These are phyloP conservation scores for Parus major DNA, from an alignment of 2,113 vertebrate genomes.

Conservation along the genomic window DNA sequence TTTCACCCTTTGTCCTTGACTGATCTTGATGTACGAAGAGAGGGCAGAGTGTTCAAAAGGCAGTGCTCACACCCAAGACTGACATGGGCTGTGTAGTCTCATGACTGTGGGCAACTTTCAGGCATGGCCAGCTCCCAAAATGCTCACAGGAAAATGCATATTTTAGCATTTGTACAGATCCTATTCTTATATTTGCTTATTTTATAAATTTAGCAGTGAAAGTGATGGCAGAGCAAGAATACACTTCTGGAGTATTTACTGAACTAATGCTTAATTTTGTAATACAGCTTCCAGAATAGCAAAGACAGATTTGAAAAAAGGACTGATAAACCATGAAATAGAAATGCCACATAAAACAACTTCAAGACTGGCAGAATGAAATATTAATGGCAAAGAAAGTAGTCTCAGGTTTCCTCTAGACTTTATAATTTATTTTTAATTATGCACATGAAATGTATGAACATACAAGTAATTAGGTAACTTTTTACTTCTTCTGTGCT, in stretches of 20 bases:
- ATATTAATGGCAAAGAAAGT: not conserved
- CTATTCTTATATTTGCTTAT: not conserved
- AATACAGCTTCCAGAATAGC: not conserved
- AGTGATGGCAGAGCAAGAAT: not conserved
- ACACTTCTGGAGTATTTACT: not conserved
- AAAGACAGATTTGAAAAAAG: not conserved
- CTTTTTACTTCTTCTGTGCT: not conserved
- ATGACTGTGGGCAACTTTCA: rapidly evolving
- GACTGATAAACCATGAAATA: not conserved
- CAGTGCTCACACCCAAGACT: rapidly evolving
- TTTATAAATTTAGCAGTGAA: not conserved
- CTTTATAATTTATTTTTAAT: constrained; percentile 44
- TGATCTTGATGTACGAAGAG: not conserved
- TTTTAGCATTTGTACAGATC: not conserved
- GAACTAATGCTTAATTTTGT: not conserved
- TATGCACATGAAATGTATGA: constrained; percentile 11
- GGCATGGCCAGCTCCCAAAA: rapidly evolving
- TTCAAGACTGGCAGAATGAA: not conserved
- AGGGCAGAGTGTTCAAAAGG: not conserved
- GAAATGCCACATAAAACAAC: not conserved
- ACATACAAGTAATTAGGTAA: not conserved
- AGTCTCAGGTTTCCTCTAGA: not conserved
- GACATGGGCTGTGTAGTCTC: rapidly evolving
- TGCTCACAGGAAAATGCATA: rapidly evolving
- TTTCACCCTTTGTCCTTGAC: not conserved